Conservation (phyloP, 2,113 vertebrate species). For the Ophiodon elongatus region DNA sequence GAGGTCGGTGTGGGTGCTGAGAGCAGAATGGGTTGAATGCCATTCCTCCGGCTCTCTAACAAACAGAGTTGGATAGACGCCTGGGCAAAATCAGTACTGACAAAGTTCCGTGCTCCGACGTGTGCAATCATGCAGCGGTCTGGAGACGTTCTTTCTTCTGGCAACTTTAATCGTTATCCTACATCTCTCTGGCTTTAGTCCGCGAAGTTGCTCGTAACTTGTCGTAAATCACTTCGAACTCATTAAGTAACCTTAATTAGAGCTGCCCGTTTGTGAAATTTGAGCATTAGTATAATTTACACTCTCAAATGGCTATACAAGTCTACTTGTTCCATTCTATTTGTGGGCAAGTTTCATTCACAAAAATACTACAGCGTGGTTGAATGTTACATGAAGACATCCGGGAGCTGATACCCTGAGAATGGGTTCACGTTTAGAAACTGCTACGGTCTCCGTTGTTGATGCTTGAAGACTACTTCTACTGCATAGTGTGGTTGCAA, state of each 20-base stretch:
- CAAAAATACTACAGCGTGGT: too few relatives aligned
- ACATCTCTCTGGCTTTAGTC: neutral
- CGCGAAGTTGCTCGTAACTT: too few relatives aligned
- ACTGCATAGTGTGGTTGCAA: neutral
- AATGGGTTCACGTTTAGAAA: neutral
- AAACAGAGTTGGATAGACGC: neutral
- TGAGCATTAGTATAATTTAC: neutral
- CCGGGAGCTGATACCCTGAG: neutral
- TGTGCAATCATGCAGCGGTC: neutral
- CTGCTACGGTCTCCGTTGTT: neutral
- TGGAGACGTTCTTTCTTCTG: neutral
- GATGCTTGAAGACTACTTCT: neutral
- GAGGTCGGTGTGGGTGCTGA: neutral
- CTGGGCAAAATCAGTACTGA: neutral
- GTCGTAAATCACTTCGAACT: too few relatives aligned
- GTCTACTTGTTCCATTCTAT: neutral
- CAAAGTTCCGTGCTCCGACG: neutral
- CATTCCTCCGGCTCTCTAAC: neutral
- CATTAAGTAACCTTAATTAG: neutral
- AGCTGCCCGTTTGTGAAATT: neutral
- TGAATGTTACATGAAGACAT: neutral
- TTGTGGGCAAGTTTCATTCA: neutral
- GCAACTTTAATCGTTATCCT: neutral
- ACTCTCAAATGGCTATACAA: neutral
- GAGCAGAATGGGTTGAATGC: neutral